Evolutionary conservation across 2,888 invertebrate genomes (phyloP).

Genomic region (Linyphia triangularis): DNA sequence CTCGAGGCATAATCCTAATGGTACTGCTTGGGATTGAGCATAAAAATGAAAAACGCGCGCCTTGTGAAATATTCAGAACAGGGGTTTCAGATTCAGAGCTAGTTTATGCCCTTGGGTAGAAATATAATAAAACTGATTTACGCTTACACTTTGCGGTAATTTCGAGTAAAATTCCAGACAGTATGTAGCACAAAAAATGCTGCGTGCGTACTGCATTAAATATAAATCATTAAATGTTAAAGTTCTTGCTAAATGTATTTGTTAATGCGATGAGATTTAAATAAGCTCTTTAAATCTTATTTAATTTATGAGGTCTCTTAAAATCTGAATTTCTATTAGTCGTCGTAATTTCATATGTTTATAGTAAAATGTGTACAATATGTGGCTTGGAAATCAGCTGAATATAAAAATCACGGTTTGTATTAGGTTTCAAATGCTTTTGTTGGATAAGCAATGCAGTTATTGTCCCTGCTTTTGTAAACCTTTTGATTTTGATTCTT

Average conservation of each 20-base stretch:
- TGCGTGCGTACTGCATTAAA: background rate
- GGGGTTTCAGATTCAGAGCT: slow-evolving; percentile 19
- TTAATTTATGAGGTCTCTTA: background rate
- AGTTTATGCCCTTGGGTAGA: slow-evolving; percentile 22
- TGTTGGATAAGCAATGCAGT: no score
- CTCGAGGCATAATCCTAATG: slow-evolving; percentile 30
- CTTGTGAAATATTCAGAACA: slow-evolving; percentile 42
- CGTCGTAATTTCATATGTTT: no score
- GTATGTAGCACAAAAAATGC: background rate
- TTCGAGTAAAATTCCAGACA: background rate
- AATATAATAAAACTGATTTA: slow-evolving; percentile 63
- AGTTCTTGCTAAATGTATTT: background rate
- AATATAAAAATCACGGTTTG: no score
- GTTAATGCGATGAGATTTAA: background rate
- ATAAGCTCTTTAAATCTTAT: background rate
- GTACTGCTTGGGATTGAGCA: background rate
- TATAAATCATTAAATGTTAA: background rate
- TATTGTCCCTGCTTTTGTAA: no score
- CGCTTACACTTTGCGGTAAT: slow-evolving; percentile 16
- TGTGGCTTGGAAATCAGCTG: no score
- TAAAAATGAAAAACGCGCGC: slow-evolving; percentile 46
- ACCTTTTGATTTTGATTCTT: no score
- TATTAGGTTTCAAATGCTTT: no score
- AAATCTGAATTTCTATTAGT: background rate
- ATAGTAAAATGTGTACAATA: no score